These are phyloP conservation scores for Caenorhabditis sinica DNA, from an alignment of 2,888 invertebrate species.

Conservation along the genomic window DNA sequence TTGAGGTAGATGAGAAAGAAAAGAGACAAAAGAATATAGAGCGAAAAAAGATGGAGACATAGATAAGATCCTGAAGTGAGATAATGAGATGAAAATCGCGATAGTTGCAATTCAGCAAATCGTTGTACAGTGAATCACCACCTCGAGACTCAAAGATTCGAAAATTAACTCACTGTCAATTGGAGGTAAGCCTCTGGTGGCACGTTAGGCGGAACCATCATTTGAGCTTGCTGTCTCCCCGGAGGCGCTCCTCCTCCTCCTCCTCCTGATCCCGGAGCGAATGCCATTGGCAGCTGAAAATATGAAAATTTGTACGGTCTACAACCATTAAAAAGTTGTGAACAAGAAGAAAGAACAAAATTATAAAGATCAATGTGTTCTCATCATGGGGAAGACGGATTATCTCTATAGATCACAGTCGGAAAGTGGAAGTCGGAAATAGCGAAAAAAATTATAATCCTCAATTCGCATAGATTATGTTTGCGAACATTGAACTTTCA, in stretches of 20 bases:
- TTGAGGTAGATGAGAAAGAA: not conserved
- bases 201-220: conserved; percentile 22
- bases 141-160: not conserved
- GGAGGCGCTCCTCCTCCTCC: conserved; percentile 65
- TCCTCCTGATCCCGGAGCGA: conserved; percentile 69
- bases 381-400: conserved; percentile 5
- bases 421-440: conserved; percentile 11
- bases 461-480: conserved; percentile 42
- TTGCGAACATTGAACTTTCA: conserved; percentile 42
- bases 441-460: conserved; percentile 33
- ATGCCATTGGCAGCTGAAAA: conserved; percentile 67
- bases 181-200: conserved; percentile 30
- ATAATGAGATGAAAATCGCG: conserved; percentile 4
- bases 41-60: conserved; percentile 20
- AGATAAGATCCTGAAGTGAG: conserved; percentile 10
- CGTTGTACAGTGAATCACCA: not conserved
- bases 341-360: not conserved
- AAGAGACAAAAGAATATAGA: not conserved
- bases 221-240: conserved; percentile 45
- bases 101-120: conserved; percentile 22
- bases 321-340: too few relatives aligned
- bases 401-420: not conserved
- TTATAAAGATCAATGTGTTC: not conserved
- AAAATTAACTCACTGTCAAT: conserved; percentile 31
- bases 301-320: not conserved